phyloP scores from a whole-genome alignment of 37 sponge, comb jelly and placozoan species.

The Geodia barretti region DNA sequence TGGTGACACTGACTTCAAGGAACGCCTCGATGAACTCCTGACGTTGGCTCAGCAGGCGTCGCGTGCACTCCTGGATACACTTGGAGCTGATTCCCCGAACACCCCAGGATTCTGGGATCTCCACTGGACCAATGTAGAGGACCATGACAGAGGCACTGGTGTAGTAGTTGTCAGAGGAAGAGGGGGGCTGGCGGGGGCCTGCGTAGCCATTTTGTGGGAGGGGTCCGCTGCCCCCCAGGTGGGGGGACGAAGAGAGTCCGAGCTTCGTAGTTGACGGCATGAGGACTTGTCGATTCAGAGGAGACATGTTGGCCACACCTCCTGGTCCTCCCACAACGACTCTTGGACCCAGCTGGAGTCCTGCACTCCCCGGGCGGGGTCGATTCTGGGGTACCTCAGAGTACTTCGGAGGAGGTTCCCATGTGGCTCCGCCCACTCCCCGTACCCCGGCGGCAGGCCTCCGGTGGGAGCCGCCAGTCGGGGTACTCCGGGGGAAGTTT shows the following conservation, averaged over 20 bases:
- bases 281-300: conserved; percentile 22
- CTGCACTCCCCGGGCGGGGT: not conserved
- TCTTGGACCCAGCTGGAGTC: not conserved
- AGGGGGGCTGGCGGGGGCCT: conserved; percentile 6
- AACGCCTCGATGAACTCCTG: conserved; percentile 59
- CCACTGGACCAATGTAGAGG: conserved; percentile 71
- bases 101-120: conserved; percentile 64
- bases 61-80: conserved; percentile 69
- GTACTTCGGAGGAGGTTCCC: conserved; percentile 22
- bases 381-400: conserved; percentile 3
- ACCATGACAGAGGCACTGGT: conserved; percentile 56
- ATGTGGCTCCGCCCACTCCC: not conserved
- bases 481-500: conserved; percentile 4
- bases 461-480: not conserved
- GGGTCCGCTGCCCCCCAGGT: not conserved
- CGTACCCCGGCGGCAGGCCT: not conserved
- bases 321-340: not conserved
- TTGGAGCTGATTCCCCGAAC: conserved; percentile 49
- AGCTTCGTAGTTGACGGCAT: conserved; percentile 7
- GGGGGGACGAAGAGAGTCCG: not conserved
- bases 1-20: conserved; percentile 36
- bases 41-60: conserved; percentile 43
- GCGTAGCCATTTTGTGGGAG: not conserved
- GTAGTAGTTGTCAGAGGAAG: conserved; percentile 19
- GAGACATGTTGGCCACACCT: conserved; percentile 19